These are phyloP conservation scores for Hydrozoanthus tunicans DNA, from an alignment of 64 coral and sea anemone genomes.

Conservation along the genomic window DNA sequence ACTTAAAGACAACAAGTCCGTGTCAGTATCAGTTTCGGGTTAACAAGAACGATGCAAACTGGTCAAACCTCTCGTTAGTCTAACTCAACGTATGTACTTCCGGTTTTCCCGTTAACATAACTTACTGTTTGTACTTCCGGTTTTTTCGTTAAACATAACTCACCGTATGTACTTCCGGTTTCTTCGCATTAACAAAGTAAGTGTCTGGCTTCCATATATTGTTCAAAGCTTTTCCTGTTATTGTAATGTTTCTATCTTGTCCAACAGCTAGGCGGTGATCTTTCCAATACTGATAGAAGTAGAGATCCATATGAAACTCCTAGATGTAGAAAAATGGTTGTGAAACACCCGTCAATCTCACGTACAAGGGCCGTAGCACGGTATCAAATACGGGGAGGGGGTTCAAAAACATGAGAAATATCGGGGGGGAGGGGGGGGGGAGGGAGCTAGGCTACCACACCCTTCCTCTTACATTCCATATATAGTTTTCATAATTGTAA, in stretches of 20 bases:
- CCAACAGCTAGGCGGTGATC: constrained; percentile 21
- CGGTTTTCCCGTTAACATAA: not conserved
- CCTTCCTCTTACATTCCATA: no score
- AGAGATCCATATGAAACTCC: constrained; percentile 42
- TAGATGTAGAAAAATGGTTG: not conserved
- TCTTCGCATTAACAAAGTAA: constrained; percentile 51
- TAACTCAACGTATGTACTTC: constrained; percentile 15
- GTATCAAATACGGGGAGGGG: no score
- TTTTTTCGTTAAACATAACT: not conserved
- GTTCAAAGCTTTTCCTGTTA: constrained; percentile 37
- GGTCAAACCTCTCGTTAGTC: not conserved
- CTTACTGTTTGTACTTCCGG: not conserved
- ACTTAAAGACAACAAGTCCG: no score
- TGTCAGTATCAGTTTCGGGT: no score
- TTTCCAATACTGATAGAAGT: constrained; percentile 53
- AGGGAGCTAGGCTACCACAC: no score
- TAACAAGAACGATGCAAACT: no score
- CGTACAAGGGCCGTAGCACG: no score
- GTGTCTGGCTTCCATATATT: constrained; percentile 56
- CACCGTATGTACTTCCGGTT: constrained; percentile 18
- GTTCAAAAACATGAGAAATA: no score
- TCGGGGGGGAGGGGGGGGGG: no score
- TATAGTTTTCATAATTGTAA: no score
- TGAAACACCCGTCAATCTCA: not conserved
- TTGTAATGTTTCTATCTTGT: constrained; percentile 37